A percentile compares a stretch with the other conserved stretches of the same genome.
These are phyloP conservation scores for Thymelicus acteon DNA, from an alignment of 2,888 invertebrate genomes.

Conservation along the genomic window DNA sequence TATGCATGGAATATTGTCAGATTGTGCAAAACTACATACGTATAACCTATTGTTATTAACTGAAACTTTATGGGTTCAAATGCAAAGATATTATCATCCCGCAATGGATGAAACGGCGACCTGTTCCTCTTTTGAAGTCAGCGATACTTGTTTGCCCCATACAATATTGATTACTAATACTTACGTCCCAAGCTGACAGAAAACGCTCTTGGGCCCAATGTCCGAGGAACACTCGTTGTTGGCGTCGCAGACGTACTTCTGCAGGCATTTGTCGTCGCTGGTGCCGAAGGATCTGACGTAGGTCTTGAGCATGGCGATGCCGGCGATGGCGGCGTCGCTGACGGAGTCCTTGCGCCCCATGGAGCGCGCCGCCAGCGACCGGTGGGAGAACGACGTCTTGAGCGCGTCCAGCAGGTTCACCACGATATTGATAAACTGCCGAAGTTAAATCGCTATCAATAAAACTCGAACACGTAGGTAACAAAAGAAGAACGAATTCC, in stretches of 20 bases:
- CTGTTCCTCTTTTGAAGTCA: no score
- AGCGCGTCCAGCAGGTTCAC: conserved; percentile 95
- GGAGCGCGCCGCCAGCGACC: conserved; percentile 93
- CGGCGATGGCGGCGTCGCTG: conserved; percentile 94
- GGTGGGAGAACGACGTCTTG: conserved; percentile 96
- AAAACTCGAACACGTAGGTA: conserved; percentile 5
- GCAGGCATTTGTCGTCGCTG: conserved; percentile 92
- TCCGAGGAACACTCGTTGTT: conserved; percentile 94
- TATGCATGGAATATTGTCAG: background rate
- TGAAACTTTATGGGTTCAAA: no score
- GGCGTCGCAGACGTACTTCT: conserved; percentile 95
- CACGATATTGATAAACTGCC: conserved; percentile 95
- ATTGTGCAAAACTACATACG: no score
- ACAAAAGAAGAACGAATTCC: background rate
- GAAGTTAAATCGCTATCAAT: conserved; percentile 35
- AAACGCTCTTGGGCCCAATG: conserved; percentile 92
- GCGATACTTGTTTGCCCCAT: no score
- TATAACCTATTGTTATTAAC: no score
- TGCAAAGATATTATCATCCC: no score
- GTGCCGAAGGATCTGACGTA: conserved; percentile 92
- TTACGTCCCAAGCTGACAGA: conserved; percentile 97
- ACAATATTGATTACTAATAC: conserved; percentile 59
- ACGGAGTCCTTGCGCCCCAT: conserved; percentile 95
- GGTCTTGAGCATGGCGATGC: conserved; percentile 95
- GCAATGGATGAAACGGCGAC: no score